Base-by-base conservation (phyloP, 2,888 invertebrate species). In the Microctonus aethiopoides region DNA sequence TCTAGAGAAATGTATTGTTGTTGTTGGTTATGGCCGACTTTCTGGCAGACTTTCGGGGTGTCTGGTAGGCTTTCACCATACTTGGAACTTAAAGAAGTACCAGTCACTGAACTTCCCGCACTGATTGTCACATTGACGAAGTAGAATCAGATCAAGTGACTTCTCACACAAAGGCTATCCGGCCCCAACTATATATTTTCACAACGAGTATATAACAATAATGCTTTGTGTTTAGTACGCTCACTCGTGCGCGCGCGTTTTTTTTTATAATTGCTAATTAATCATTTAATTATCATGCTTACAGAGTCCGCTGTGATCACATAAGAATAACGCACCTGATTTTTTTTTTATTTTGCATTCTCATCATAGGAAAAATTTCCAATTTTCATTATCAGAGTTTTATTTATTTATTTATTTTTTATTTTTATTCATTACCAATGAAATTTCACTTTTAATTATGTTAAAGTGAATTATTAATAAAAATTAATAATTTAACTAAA, bases 91-190 rank as follows among this genome's bases (percentile, higher is more conserved):
- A 24, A 20, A 70, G 57, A 32, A 66, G 83, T 83, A 79, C 83
- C 84, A 84, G 84, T 83, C 81, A 83, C 79, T 86, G 84, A 82
- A 83, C 82, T 85, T 85, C 83, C 84, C 81, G 85, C 85, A 84
- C 85, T 85, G 84, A 85, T 85, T 85, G 82, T 83, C 81, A 78
- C 80, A 75, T 73, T 72, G 54, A 70, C 67, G 59, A 59, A 70
- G 62, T 73, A 72, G 68, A 76, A 75, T 74, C 73, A 72, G 74
- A 73, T 72, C 74, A 73, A 59, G 68, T 70, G 70, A 70, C 72
- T 41, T 20, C 65, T 51, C 16, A 16, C 16, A n/a, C 46, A 46
- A 46, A 7, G 16, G 16, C 36, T 67, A 69, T 67, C 59, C 67
- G 51, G 36, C 64, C 57, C 39, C 56, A 56, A 62, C 32, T 9